Evolutionary conservation across 2,797 vertebrate species (phyloP), one percentile per base, ranked within the genome.

Genomic region (Poeciliopsis infans): DNA sequence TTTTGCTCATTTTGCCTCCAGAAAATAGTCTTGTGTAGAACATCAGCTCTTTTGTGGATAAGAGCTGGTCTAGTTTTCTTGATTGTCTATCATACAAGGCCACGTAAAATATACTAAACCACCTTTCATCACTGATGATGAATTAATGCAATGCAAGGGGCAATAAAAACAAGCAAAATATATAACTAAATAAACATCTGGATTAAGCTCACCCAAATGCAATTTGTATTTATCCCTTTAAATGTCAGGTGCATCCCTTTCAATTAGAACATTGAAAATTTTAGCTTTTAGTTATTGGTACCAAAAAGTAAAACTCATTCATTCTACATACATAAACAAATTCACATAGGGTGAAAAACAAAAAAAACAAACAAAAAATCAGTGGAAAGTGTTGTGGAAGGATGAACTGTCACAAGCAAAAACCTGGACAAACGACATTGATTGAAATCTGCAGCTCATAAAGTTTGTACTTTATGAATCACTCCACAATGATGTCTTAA

Each of bases 51-150:
- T 77, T 13, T 28, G 25, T 28, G 13, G 13, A 45, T 3, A 45
- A n/a, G 13, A n/a, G 25, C 2, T 28, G 41, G 15, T 77, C 39
- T 51, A 13, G 20, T 53, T 77, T 45, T 43, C 8, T 18, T 70
- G 76, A 77, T 70, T 77, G 76, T 77, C 75, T 13, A 18, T 76
- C 20, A 10, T 23, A 66, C 31, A 76, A 66, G 45, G 33, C 59
- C 7, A 2, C 43, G 15, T 49, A 66, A 39, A 46, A 76, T 25
- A 33, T 10, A 5, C 31, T 2, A 23, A 64, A 12, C 7, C 15
- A 55, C 20, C 13, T 16, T 43, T 64, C 16, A 10, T 20, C 16
- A 8, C 47, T 74, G 13, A 41, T 45, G 28, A 31, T 51, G 70
- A 49, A 49, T 49, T 49, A 72, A 51, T 23, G 18, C 31, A 5